These are phyloP conservation scores for Pyrrhosoma nymphula DNA, from an alignment of 2,888 invertebrate species.

Conservation along the genomic window DNA sequence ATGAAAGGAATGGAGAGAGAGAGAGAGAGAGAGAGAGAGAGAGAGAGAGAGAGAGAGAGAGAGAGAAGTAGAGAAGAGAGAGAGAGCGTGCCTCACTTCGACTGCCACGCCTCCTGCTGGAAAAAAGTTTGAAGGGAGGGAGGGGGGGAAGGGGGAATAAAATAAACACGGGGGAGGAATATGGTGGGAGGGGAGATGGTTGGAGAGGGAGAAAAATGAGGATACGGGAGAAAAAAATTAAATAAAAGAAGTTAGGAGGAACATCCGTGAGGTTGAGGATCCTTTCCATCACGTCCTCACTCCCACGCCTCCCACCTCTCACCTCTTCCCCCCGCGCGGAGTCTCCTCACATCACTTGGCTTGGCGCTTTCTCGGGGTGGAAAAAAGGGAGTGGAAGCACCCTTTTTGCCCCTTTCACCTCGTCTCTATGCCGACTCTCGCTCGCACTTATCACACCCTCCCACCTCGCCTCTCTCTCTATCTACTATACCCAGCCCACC, in stretches of 20 bases:
- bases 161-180: not conserved
- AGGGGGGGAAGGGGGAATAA: not conserved
- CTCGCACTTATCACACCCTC: not conserved
- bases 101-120: conserved; percentile 24
- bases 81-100: conserved; percentile 34
- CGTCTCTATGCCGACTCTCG: not conserved
- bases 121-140: not conserved
- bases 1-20: not conserved
- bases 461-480: not conserved
- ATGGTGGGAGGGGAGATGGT: not conserved
- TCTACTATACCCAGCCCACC: not conserved
- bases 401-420: not conserved
- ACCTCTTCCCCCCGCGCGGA: not conserved
- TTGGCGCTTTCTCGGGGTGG: not conserved
- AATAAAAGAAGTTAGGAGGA: conserved; percentile 26
- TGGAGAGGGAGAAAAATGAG: conserved; percentile 50
- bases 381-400: not conserved
- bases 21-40: not conserved
- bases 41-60: not conserved
- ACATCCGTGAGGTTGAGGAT: conserved; percentile 65
- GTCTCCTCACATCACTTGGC: not conserved
- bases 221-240: conserved; percentile 38
- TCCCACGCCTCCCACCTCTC: conserved; percentile 39
- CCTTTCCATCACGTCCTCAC: conserved; percentile 61
- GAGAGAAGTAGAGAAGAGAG: not conserved